Conservation (phyloP, 2,113 vertebrate species). For the Taxidea taxus region DNA sequence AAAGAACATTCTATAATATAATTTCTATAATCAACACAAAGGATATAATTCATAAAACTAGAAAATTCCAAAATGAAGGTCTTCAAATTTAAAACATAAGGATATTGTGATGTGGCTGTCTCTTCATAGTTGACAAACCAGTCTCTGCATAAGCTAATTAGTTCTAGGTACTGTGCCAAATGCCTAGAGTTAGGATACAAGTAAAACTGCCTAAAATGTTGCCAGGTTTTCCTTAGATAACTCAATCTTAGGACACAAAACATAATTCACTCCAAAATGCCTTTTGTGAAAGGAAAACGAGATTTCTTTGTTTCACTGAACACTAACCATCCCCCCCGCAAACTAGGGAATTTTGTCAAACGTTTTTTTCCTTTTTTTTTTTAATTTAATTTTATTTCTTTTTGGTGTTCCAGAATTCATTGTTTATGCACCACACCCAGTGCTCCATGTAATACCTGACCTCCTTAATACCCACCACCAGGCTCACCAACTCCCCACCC, state of each 20-base stretch:
- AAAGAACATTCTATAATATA: constrained; percentile 18
- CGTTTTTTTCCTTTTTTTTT: too few species aligned
- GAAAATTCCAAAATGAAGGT: not conserved
- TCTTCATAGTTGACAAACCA: not conserved
- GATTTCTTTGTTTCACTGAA: not conserved
- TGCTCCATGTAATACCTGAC: too few species aligned
- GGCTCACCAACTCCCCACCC: too few species aligned
- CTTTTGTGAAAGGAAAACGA: not conserved
- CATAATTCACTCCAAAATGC: not conserved
- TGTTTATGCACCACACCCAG: too few species aligned
- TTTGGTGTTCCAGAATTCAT: too few species aligned
- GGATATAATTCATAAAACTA: not conserved
- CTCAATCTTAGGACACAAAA: not conserved
- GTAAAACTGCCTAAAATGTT: not conserved
- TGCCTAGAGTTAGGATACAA: not conserved
- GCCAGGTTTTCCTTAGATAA: not conserved
- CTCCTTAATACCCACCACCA: too few species aligned
- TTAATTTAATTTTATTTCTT: too few species aligned
- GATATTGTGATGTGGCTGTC: not conserved
- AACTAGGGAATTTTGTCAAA: too few species aligned
- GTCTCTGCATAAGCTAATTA: not conserved
- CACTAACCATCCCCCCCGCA: not conserved
- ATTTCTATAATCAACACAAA: constrained; percentile 33
- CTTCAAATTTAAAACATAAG: not conserved
- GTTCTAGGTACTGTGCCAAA: not conserved